Evolutionary conservation across 2,797 vertebrate genomes (phyloP).

Genomic region (Hirundo rustica): DNA sequence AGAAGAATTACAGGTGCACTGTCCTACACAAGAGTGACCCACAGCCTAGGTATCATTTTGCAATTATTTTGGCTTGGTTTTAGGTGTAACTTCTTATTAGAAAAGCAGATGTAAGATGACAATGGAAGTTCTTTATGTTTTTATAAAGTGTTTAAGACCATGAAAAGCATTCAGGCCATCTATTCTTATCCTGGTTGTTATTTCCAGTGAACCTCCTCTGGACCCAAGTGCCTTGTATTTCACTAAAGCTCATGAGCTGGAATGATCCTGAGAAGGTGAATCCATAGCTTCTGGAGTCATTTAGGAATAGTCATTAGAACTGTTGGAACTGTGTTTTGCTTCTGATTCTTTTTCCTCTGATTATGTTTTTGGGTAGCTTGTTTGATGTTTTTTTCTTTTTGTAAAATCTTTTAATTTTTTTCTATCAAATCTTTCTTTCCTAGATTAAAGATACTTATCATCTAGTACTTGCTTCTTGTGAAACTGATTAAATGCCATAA

Average conservation of each 20-base stretch:
- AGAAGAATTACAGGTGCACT: background rate
- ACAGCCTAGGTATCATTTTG: background rate
- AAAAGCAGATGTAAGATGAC: background rate
- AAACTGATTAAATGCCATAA: background rate
- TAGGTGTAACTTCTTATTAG: background rate
- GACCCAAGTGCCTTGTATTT: background rate
- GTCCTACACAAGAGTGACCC: background rate
- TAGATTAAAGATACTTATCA: background rate
- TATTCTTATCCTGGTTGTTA: background rate
- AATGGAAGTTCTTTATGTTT: background rate
- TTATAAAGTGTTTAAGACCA: background rate
- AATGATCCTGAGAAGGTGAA: background rate
- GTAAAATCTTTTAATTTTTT: fast-evolving
- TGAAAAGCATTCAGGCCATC: background rate
- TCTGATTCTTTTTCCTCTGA: background rate
- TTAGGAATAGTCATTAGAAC: background rate
- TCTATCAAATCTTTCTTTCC: background rate
- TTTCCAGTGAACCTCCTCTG: background rate
- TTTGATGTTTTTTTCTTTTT: background rate
- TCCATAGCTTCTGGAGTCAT: background rate
- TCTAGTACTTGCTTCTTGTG: background rate
- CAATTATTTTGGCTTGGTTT: background rate
- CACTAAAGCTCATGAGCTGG: background rate
- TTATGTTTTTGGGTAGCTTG: background rate
- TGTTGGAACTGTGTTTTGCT: background rate